Base-by-base conservation (phyloP, 2,113 vertebrate species). In the Engystomops pustulosus region DNA sequence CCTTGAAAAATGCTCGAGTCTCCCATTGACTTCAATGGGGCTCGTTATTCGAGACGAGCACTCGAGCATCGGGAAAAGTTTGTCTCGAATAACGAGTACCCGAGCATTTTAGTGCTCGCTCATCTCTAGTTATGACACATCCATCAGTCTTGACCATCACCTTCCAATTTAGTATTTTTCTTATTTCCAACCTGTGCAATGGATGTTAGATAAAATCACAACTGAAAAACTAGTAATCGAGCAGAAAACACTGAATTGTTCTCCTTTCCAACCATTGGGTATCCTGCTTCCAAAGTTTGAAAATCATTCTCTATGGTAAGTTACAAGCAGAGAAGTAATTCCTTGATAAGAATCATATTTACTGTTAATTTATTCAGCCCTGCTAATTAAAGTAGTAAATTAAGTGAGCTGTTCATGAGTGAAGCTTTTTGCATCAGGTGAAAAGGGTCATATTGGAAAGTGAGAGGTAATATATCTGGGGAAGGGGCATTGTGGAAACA, bases 311-410 rank as follows among this genome's bases (percentile, higher is more conserved):
- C n/a, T 23, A 55, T 23, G 6, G 20, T n/a, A 55, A n/a, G n/a
- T n/a, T 55, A 23, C 53, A 55, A 55, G 53, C 7, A 7, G 20
- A n/a, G 23, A 60, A 60, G 23, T 60, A 25, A 60, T 60, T 60
- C n/a, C 10, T 60, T 60, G 23, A 25, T 60, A 10, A 60, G 23
- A 60, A 60, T 60, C 10, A 60, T 60, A 60, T 60, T 60, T 60
- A 27, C 55, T 25, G 55, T 60, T 60, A 60, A 60, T 60, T 60
- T 25, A 60, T 60, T 60, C 55, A 60, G 55, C 9, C 53, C 23
- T 1, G 2, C 8, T 60, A 60, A 60, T 60, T 60, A 27, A 60
- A 60, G 55, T 25, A 60, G 55, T 60, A 60, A 60, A 60, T 60
- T 60, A 60, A 60, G 10, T 25, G 23, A 23, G 55, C 23, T 25